Evolutionary conservation across 1,140 invertebrate genomes (phyloP), one percentile per base, ranked within the genome.

Genomic region (Drosophila auraria): DNA sequence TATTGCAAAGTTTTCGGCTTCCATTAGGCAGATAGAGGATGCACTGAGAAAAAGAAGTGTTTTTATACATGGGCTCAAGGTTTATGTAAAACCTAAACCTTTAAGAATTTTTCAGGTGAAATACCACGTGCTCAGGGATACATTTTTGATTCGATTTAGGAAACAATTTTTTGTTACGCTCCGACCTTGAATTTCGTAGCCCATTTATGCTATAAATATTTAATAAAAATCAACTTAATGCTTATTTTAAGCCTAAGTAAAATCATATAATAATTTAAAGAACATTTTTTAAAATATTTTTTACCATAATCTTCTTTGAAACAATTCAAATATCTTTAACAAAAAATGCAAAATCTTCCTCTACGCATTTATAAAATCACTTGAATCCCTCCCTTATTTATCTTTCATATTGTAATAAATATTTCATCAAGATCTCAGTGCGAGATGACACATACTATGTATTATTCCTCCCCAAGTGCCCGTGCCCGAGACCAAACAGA

Each of bases 1-100:
- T 83, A 87, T 83, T 77, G 66, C 76, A 73, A 56, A 68, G 51
- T 80, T 83, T 80, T 49, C 7, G 50, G 65, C 59, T 36, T 25
- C 61, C 62, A 78, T 78, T 51, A 62, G 33, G 25, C n/a, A 47
- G 49, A 11, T n/a, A 25, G 6, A 30, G 23, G 23, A 11, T 49
- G 7, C 56, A 66, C 56, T 50, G 33, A 11, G 33, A 36, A 36
- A 36, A 36, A 36, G 9, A 8, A 33, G 30, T 7, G 30, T 33
- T 9, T 9, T 30, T 30, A 30, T 7, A 33, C 1, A 33, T 9
- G 8, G 8, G 1, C 9, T 33, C 30, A 36, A 36, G 11, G 33
- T 11, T 36, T 36, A 11, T 36, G 11, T 36, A 9, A 11, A 11
- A 11, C 0, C 30, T 7, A 30, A 30, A 0, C 30, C 30, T 30